Evolutionary conservation across 2,888 invertebrate genomes (phyloP), one percentile per base, ranked within the genome.

Genomic region (Erynnis tages): DNA sequence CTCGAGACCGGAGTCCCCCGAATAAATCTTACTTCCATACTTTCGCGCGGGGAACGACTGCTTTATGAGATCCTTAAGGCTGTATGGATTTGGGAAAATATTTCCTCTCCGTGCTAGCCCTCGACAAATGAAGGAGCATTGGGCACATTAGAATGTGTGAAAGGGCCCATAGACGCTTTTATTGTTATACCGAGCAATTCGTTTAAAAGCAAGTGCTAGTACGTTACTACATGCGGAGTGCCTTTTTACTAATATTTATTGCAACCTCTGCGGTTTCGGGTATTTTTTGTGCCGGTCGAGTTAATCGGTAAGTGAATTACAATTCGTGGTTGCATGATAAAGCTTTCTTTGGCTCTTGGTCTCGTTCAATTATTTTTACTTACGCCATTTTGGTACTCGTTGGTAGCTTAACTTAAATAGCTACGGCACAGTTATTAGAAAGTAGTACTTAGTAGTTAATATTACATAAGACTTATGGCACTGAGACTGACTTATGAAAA

Each of bases 61-160:
- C 80, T 90, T 90, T 90, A 90, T 89, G 90, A 76, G 88, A 89
- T 86, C 86, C 89, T 90, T 88, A 89, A 89, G 90, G 89, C 89
- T 85, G 89, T 90, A 90, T 90, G 90, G 90, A 90, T 90, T 90
- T 88, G 83, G 85, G 81, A 82, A 89, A 90, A 90, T 90, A 90
- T 90, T 89, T 87, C 89, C 83, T 79, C 77, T 80, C 73, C 87
- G 85, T 87, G 85, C 83, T 82, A 75, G 84, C 83, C 83, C 79
- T 79, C 82, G 80, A 82, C 86, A 87, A 89, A 88, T 88, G 85
- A 88, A 87, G 82, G 87, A 80, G 79, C 80, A 77, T 82, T 84
- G 79, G 74, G 82, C 80, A 82, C 84, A 84, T 86, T 83, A 87
- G 82, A 85, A 88, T 87, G 87, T 87, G 88, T 83, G 85, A 82